Evolutionary conservation across 1,140 invertebrate species (phyloP), one percentile per base, ranked within the genome.

Genomic region (Philopotamus ludificatus): DNA sequence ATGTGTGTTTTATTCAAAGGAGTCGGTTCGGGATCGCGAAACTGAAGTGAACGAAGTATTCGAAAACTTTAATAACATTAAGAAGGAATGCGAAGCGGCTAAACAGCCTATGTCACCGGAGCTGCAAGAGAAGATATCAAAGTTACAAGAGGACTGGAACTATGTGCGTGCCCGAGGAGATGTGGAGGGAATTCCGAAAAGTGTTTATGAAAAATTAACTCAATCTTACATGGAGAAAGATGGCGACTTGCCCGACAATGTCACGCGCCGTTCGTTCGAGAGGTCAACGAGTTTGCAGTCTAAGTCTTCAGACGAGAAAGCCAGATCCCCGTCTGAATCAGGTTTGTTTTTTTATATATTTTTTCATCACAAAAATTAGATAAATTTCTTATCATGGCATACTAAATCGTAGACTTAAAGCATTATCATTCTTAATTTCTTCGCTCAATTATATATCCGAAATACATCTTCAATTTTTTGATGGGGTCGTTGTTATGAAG

Each of bases 21-120:
- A 72, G 12, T 75, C 73, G 23, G 77, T 86, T 0, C 74, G 75
- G 62, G 85, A 87, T 72, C 82, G 81, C 21, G 83, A 86, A 72
- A 78, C 81, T 63, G 86, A 87, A 74, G 82, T 88, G 1, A 83
- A 84, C 70, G 86, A 87, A 67, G 82, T 87, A 7, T 72, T 88
- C 16, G 85, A 87, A 74, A 87, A 88, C 77, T 88, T 85, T 74
- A 87, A 83, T 39, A 87, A 87, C 74, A 74, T 88, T 59, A 86
- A 79, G 71, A 74, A 74, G 60, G 77, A 80, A 70, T 80, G 86
- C 68, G 77, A 79, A 71, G 81, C 77, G 10, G 84, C 83, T 3
- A 80, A 80, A 69, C 85, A 86, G 65, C 77, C 79, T 1, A 80
- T 87, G 26, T 83, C 84, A 18, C 70, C 78, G 0, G 83, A 86